Evolutionary conservation across 2,113 vertebrate genomes (phyloP).

Genomic region (Perognathus longimembris): DNA sequence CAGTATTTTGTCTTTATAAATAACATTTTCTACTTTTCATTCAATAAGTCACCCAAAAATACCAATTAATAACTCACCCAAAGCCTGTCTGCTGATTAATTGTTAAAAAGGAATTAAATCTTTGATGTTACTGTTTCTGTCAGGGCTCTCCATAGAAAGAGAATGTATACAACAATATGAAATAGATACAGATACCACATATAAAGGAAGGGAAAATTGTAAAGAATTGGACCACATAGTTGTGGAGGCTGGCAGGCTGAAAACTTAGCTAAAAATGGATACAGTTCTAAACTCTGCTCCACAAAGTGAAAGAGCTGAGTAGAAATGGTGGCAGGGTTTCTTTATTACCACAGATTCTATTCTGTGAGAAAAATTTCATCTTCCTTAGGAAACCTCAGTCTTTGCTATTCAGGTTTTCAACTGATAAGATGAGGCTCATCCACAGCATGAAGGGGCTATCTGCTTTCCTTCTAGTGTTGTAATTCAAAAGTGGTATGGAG

Average conservation of each 20-base stretch:
- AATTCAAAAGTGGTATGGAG: no score
- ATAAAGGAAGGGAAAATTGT: not conserved
- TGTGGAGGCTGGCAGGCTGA: not conserved
- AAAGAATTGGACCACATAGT: not conserved
- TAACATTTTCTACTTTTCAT: conserved; percentile 2
- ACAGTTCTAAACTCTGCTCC: not conserved
- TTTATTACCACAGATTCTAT: not conserved
- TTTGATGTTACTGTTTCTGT: not conserved
- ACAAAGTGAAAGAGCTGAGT: not conserved
- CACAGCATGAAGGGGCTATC: not conserved
- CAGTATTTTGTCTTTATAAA: not conserved
- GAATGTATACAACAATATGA: not conserved
- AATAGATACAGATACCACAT: not conserved
- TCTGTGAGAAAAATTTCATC: conserved; percentile 4
- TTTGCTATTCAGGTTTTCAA: conserved; percentile 19
- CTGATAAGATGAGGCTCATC: not conserved
- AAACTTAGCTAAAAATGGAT: not conserved
- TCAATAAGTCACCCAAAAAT: not conserved
- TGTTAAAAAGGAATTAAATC: conserved; percentile 27
- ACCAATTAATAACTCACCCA: not conserved
- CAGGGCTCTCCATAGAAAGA: not conserved
- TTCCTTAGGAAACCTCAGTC: not conserved
- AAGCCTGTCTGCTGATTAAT: not conserved
- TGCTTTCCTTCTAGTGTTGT: not conserved
- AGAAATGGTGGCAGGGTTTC: not conserved